Conservation (phyloP, 2,113 vertebrate genomes). For the Chaetura pelagica region DNA sequence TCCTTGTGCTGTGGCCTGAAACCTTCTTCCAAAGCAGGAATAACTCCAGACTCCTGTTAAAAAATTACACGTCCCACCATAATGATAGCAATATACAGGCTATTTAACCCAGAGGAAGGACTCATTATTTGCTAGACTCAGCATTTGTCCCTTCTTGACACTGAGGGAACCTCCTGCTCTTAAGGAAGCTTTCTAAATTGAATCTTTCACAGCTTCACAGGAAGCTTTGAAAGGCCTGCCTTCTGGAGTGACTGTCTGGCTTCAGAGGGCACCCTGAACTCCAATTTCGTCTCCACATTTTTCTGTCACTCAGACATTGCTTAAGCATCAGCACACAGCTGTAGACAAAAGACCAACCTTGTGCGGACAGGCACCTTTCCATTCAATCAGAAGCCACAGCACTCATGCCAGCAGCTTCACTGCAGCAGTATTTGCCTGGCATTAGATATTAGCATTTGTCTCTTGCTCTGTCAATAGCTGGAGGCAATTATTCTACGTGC, state of each 20-base stretch:
- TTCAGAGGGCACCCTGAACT: background rate
- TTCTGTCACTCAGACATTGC: background rate
- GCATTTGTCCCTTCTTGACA: background rate
- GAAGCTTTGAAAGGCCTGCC: background rate
- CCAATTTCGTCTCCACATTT: background rate
- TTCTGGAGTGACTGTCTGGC: background rate
- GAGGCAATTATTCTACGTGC: background rate
- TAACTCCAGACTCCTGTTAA: background rate
- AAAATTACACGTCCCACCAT: background rate
- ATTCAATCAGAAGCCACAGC: background rate
- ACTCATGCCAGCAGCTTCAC: background rate
- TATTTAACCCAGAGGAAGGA: background rate
- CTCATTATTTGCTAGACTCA: background rate
- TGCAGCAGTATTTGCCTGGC: conserved; percentile 8
- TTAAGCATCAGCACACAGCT: background rate
- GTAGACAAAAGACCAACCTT: background rate
- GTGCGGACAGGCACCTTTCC: background rate
- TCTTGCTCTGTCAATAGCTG: background rate
- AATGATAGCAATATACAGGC: background rate
- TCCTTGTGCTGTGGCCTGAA: background rate
- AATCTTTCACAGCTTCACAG: background rate
- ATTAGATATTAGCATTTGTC: background rate
- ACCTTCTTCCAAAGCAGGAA: background rate
- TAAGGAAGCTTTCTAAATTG: background rate
- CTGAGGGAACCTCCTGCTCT: background rate